Evolutionary conservation across 2,797 vertebrate species (phyloP), one percentile per base, ranked within the genome.

Genomic region (Pagetopsis macropterus): DNA sequence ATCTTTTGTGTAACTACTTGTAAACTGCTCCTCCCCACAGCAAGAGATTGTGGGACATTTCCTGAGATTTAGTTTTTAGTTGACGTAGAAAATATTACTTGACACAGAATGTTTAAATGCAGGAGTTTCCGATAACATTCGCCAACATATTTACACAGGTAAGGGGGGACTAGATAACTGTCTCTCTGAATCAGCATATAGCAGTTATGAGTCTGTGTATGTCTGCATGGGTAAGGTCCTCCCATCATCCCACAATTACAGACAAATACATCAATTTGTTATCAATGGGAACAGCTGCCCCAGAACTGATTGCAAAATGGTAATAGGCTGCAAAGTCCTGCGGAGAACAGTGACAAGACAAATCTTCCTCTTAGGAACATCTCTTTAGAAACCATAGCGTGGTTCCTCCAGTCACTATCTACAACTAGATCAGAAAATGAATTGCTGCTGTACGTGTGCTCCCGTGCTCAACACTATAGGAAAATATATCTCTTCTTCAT

Each of bases 211-310:
- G 41, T 81, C 56, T n/a, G n/a, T 41, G 60, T 23, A 27, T 70
- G 74, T 68, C 5, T 55, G 70, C 49, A 19, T 50, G 49, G 54
- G 76, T 65, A 52, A 71, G 50, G 64, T 76, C 46, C 63, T 46
- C 65, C 70, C 74, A 75, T 84, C 80, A 65, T 76, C 70, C 48
- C 40, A 52, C 80, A 76, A 83, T 86, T 85, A 84, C 70, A 70
- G 73, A 78, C 66, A 82, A 82, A 87, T 87, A 72, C 81, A 84
- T 87, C 86, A 77, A 61, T 82, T 79, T 88, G 87, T 89, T 91
- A 91, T 92, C 87, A 82, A 84, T 72, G 84, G 55, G 76, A 85
- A 71, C 88, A 90, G 88, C 84, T 88, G 90, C 73, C 72, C 44
- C n/a, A 50, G 65, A 72, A 27, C 59, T 50, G 81, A 83, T 85